Conservation (phyloP, 2,888 invertebrate species). For the Gortyna flavago region DNA sequence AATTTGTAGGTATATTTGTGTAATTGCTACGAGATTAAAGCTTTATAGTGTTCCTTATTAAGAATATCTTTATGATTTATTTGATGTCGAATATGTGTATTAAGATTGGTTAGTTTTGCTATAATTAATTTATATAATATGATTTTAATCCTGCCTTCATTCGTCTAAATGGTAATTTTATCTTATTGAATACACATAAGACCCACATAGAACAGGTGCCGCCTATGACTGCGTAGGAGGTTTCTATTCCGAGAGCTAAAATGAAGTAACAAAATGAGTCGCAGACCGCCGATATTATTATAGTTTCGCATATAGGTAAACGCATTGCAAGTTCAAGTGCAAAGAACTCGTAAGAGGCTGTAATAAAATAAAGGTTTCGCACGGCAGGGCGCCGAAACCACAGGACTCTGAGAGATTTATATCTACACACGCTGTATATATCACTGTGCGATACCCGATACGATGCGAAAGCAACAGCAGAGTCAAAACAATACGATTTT, state of each 20-base stretch:
- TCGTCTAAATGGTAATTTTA: conserved; percentile 47
- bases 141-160: conserved; percentile 50
- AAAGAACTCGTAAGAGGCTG: conserved; percentile 79
- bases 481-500: conserved; percentile 72
- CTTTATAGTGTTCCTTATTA: conserved; percentile 50
- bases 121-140: conserved; percentile 56
- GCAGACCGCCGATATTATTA: conserved; percentile 21
- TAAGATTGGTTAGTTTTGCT: conserved; percentile 35
- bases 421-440: conserved; percentile 65
- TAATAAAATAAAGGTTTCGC: conserved; percentile 83
- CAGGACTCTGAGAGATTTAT: conserved; percentile 72
- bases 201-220: conserved; percentile 21
- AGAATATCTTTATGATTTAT: conserved; percentile 53
- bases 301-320: conserved; percentile 55
- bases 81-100: conserved; percentile 49
- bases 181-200: conserved; percentile 36
- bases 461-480: conserved; percentile 63
- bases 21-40: conserved; percentile 61
- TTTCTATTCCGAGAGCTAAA: conserved; percentile 28
- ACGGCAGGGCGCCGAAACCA: conserved; percentile 79
- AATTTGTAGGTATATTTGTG: conserved; percentile 70
- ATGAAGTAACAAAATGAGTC: conserved; percentile 31
- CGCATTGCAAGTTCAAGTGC: conserved; percentile 75
- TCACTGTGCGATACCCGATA: conserved; percentile 73
- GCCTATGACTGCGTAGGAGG: conserved; percentile 10